Percentiles rank a stretch among this genome's conserved stretches.
Conservation (phyloP, 2,888 invertebrate genomes). For the Punctoribates punctum region DNA sequence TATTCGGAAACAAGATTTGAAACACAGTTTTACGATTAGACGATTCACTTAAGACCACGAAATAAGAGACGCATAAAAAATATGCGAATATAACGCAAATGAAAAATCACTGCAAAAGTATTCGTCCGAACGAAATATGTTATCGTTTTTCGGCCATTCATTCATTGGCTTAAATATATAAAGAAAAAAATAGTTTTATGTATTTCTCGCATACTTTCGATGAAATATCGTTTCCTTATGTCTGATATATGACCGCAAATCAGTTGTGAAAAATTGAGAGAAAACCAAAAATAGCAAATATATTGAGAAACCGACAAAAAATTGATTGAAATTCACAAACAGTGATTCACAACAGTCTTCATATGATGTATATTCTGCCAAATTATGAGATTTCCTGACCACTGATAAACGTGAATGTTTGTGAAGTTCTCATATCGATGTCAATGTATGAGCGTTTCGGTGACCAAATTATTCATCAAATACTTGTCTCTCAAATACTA, state of each 20-base stretch:
- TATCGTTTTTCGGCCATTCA: not conserved
- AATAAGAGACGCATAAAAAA: not conserved
- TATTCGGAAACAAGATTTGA: constrained; percentile 7
- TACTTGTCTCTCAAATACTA: too few species aligned
- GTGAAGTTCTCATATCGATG: too few species aligned
- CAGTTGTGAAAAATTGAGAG: constrained; percentile 11
- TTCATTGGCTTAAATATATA: not conserved
- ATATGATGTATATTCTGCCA: too few species aligned
- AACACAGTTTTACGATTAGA: constrained; percentile 21
- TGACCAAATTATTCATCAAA: too few species aligned
- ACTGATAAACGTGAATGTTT: too few species aligned
- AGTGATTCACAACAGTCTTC: not conserved
- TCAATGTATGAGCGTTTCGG: too few species aligned
- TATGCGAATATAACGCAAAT: not conserved
- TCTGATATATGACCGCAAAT: not conserved
- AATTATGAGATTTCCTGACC: too few species aligned
- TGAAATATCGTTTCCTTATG: constrained; percentile 19
- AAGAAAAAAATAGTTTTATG: not conserved
- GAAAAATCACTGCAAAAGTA: not conserved
- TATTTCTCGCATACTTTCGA: not conserved
- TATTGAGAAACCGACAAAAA: not conserved
- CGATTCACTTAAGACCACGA: constrained; percentile 15
- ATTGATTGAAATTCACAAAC: constrained; percentile 12
- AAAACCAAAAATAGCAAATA: not conserved
- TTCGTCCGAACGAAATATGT: not conserved